A percentile compares a stretch with the other conserved stretches of the same genome.
phyloP scores from a whole-genome alignment of 2,797 vertebrate species.

The Geotrypetes seraphini region DNA sequence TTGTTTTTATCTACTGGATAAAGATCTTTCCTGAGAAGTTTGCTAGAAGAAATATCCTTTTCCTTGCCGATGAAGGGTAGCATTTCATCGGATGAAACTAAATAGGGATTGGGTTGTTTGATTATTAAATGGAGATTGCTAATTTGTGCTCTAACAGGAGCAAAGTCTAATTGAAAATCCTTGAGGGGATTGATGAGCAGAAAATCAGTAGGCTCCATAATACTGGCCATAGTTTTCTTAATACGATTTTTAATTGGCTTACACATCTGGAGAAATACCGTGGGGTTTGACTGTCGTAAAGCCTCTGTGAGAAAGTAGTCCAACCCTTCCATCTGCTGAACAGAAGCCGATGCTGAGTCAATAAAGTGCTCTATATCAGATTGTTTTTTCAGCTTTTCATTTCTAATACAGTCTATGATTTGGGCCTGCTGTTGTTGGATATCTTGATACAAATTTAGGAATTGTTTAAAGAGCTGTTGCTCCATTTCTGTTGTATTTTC shows the following conservation, averaged over 20 bases:
- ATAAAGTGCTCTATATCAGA: background rate
- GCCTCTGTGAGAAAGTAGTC: background rate
- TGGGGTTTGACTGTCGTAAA: background rate
- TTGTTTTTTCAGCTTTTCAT: background rate
- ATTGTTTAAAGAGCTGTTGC: background rate
- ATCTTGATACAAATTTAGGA: background rate
- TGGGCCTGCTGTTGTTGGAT: background rate
- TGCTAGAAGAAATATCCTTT: too few relatives aligned
- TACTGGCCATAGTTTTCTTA: background rate
- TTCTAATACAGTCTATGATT: background rate
- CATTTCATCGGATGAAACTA: too few relatives aligned
- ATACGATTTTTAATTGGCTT: background rate
- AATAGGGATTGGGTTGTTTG: too few relatives aligned
- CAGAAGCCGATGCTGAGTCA: background rate
- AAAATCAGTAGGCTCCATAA: background rate
- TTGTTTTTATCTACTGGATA: too few relatives aligned
- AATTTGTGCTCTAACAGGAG: background rate
- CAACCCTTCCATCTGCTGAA: background rate
- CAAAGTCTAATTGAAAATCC: background rate
- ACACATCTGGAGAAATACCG: background rate
- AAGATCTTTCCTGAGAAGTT: too few relatives aligned
- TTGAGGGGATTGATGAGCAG: background rate
- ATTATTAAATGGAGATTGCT: background rate
- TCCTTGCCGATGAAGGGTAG: too few relatives aligned
- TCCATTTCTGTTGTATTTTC: background rate